Base-by-base conservation (phyloP, 2,888 invertebrate genomes). In the Liodrosophila aerea region DNA sequence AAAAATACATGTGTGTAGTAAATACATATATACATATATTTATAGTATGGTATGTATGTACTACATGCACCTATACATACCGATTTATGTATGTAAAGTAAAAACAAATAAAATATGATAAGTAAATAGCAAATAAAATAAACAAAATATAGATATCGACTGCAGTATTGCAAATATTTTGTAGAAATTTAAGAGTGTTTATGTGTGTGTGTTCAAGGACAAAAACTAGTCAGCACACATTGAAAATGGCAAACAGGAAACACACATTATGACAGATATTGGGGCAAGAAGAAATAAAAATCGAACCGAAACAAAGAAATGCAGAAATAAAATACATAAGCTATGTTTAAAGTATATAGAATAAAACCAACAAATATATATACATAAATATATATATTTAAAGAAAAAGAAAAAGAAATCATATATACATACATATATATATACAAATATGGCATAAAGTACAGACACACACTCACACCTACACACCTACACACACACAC, bases 101-200 rank as follows among this genome's bases (percentile, higher is more conserved):
- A 36, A 50, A 30, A 65, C 49, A 64, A 49, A 18, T 74, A 57
- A 65, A 73, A 62, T 81, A 75, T 62, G 60, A 49, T 78, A 81
- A 84, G 75, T 66, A 62, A 68, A 66, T 81, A 84, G 75, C 59
- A 76, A 77, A 66, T 73, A 85, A 78, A 59, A 57, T 69, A 68
- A 82, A 74, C 56, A 82, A 78, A 80, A 66, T 65, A 76, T 75
- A 84, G 73, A 87, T 85, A 87, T 86, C 87, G 85, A 88, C 87
- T 87, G 87, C 87, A 87, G 76, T 81, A 87, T 86, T 88, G 87
- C 88, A 87, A 88, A 87, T 88, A 87, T 88, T 88, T 88, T 88
- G 87, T 88, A 88, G 88, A 87, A 72, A 75, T 88, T 88, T 88
- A 88, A 88, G 88, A 71, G 77, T 83, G 84, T 84, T 87, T 73